Conservation (phyloP, 2,797 vertebrate genomes). For the Salarias fasciatus region DNA sequence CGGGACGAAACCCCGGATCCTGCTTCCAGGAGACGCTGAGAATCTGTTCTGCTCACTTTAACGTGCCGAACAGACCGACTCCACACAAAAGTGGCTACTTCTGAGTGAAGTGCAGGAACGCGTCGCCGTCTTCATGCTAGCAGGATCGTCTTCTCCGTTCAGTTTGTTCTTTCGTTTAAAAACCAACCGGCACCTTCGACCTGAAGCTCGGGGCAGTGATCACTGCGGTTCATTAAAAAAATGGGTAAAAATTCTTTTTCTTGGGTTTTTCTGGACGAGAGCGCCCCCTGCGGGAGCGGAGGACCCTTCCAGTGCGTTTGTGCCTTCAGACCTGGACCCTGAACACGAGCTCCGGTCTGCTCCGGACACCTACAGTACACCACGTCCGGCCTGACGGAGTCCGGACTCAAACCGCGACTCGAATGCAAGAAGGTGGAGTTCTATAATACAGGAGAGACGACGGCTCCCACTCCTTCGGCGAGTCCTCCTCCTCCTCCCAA, state of each 20-base stretch:
- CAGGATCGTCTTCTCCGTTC: no score
- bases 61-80: no score
- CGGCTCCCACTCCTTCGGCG: slow-evolving; percentile 53
- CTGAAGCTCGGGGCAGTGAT: slow-evolving; percentile 40
- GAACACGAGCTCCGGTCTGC: slow-evolving; percentile 46
- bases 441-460: slow-evolving; percentile 46
- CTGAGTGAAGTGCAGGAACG: no score
- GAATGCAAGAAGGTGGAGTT: slow-evolving; percentile 48
- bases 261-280: not conserved
- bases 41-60: no score
- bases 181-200: not conserved
- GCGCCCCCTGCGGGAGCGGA: slow-evolving; percentile 19
- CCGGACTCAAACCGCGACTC: no score
- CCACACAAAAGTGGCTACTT: no score
- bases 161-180: no score
- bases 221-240: slow-evolving; percentile 15
- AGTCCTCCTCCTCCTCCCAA: slow-evolving; percentile 15
- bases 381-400: no score
- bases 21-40: no score
- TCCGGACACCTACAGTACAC: slow-evolving; percentile 62
- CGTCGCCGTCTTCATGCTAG: no score
- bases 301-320: slow-evolving; percentile 67
- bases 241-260: not conserved
- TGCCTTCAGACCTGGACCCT: slow-evolving; percentile 58
- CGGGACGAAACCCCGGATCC: no score